Evolutionary conservation across 2,797 vertebrate species (phyloP), one percentile per base, ranked within the genome.

Genomic region (Pelodytes ibericus): DNA sequence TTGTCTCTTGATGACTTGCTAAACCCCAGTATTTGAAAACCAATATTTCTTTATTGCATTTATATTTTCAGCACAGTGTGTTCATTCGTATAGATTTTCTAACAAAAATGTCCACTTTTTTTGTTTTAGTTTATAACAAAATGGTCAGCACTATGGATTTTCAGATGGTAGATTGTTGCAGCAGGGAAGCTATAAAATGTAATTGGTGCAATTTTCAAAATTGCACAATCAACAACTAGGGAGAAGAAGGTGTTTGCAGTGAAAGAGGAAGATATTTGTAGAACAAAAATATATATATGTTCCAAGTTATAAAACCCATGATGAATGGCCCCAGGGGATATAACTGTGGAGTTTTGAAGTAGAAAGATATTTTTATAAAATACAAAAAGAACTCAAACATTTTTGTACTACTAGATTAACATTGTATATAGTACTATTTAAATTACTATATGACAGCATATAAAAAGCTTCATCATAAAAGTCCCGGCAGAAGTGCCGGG

Each of bases 141-240:
- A 59, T n/a, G 8, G 36, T 18, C 9, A 51, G 30, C 4, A n/a
- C 29, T 65, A n/a, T 10, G 9, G 25, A 10, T 62, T 57, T 13
- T 22, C n/a, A 29, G 56, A 22, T 18, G 4, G 4, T n/a, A 11
- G 3, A 53, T 20, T 39, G 16, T 27, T 65, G 18, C 16, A 63
- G 10, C 47, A 4, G 3, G n/a, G 36, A 15, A 66, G 31, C 33
- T 58, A 16, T 57, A 66, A 65, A 66, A 44, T 30, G 6, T 74
- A 44, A 66, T 57, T 44, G 33, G 15, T 66, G 62, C 31, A 13
- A 58, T 65, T 74, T 71, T 18, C 31, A 10, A 74, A 58, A 66
- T 66, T 74, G 49, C 24, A 26, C 33, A 44, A 36, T 56, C 16
- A 72, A 61, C 29, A 63, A 25, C 61, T 22, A 22, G 13, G 24